Base-by-base conservation (phyloP, 2,888 invertebrate species). In the Eumacrocentrus americanus region DNA sequence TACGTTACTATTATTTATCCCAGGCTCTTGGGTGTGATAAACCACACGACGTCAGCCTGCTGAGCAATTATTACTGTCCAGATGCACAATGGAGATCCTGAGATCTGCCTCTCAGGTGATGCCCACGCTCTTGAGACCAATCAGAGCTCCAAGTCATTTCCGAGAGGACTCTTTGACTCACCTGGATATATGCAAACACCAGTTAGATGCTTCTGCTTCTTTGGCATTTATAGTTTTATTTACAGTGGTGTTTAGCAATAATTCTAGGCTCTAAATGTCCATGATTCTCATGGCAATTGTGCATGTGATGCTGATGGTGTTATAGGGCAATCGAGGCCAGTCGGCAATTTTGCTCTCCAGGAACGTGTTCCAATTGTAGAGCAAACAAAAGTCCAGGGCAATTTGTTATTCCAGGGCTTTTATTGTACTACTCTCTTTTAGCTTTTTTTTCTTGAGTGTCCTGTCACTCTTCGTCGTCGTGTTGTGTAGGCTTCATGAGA, bases 311-410 rank as follows among this genome's bases (percentile, higher is more conserved):
- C n/a, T 25, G 6, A 14, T 2, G 2, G 47, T 47, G 14, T 34
- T 9, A 42, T 42, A 58, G 53, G 56, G 50, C 51, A 70, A 77
- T 77, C 72, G 74, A 74, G 77, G 76, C 66, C 74, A 75, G 68
- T 60, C 66, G 60, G 67, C 70, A 76, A 75, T 77, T 75, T 70
- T 68, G 67, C 65, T 62, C 75, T 77, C 77, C 70, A 59, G 69
- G 77, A 77, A 77, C 73, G 70, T 69, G 76, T 69, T 75, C 76
- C 72, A 76, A 74, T 76, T 76, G 70, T 59, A 60, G 60, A 58
- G 56, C 54, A 60, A 67, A 66, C 64, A 61, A 56, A 40, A 58
- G 57, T 50, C 25, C 37, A 22, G 35, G 16, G 44, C 9, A 20
- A 44, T 44, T 44, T 44, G 16, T 51, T 51, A 51, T 51, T 37